phyloP scores from a whole-genome alignment of 2,888 invertebrate genomes.

The Aricia artaxerxes region DNA sequence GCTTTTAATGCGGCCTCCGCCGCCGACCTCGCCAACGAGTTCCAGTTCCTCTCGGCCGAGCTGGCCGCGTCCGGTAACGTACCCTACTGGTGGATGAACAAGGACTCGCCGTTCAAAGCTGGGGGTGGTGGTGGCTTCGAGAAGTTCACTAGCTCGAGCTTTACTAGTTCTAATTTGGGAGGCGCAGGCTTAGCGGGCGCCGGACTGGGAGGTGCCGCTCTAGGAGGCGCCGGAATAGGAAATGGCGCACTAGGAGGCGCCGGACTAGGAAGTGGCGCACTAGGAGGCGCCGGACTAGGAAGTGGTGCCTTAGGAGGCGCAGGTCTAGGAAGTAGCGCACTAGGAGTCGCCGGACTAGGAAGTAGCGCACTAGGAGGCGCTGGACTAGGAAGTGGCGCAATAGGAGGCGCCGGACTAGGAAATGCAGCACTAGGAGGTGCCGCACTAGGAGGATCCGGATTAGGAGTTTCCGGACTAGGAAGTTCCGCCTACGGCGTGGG shows the following conservation, averaged over 20 bases:
- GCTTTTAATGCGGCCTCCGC: constrained; percentile 63
- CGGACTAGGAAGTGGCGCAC: background rate
- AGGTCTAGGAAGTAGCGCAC: background rate
- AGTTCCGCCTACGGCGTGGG: background rate
- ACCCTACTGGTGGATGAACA: constrained; percentile 83
- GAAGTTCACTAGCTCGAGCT: constrained; percentile 59
- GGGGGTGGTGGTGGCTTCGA: constrained; percentile 57
- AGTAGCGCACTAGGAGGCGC: background rate
- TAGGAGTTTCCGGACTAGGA: constrained; percentile 7
- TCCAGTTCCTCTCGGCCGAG: constrained; percentile 64
- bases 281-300: background rate
- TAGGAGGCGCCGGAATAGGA: background rate
- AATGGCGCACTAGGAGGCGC: background rate
- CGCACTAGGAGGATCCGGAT: background rate
- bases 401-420: constrained; percentile 8
- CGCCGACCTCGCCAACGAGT: constrained; percentile 57
- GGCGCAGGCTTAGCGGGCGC: constrained; percentile 44
- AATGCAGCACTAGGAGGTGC: background rate
- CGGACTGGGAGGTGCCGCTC: constrained; percentile 42
- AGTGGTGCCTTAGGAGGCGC: background rate
- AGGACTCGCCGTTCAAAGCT: constrained; percentile 80
- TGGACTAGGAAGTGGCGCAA: background rate
- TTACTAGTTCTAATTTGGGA: constrained; percentile 47
- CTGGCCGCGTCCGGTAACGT: constrained; percentile 56
- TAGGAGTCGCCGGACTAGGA: constrained; percentile 15